Evolutionary conservation across 2,797 vertebrate species (phyloP).

Genomic region (Acipenser ruthenus): DNA sequence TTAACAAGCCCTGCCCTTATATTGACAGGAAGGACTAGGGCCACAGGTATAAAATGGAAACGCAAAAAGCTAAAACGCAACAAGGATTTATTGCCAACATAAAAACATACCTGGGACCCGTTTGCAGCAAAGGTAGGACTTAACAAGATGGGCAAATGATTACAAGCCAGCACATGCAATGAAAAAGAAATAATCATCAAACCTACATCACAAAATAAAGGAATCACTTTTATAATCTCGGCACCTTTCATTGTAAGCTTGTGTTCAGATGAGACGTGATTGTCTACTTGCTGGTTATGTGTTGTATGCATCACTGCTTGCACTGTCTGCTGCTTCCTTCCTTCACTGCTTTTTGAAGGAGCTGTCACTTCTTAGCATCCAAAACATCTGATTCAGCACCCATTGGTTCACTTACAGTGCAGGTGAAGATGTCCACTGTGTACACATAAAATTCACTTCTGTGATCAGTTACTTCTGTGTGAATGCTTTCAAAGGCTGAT

Average conservation of each 20-base stretch:
- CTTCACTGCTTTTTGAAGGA: slow-evolving; percentile 32
- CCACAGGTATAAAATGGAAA: slow-evolving; percentile 95
- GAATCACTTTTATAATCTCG: neutral
- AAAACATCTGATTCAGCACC: too few species aligned
- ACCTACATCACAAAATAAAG: slow-evolving; percentile 42
- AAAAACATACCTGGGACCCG: slow-evolving; percentile 65
- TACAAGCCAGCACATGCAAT: slow-evolving; percentile 46
- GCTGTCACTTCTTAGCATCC: slow-evolving; percentile 10
- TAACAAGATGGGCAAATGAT: slow-evolving; percentile 39
- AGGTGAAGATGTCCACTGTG: too few species aligned
- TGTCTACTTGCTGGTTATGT: slow-evolving; percentile 44
- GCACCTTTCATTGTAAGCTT: slow-evolving; percentile 33
- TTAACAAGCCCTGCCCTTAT: slow-evolving; percentile 47
- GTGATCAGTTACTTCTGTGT: too few species aligned
- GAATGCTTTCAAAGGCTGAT: too few species aligned
- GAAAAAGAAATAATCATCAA: slow-evolving; percentile 27
- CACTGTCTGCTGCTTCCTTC: slow-evolving; percentile 14
- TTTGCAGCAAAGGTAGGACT: slow-evolving; percentile 86
- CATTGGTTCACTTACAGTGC: too few species aligned
- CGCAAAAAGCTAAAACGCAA: slow-evolving; percentile 83
- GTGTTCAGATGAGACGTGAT: slow-evolving; percentile 52
- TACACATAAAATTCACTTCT: too few species aligned
- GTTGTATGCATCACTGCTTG: neutral
- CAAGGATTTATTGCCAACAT: slow-evolving; percentile 73
- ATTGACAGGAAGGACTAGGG: slow-evolving; percentile 91